Conservation (phyloP, 2,797 vertebrate species). For the Oreortyx pictus region DNA sequence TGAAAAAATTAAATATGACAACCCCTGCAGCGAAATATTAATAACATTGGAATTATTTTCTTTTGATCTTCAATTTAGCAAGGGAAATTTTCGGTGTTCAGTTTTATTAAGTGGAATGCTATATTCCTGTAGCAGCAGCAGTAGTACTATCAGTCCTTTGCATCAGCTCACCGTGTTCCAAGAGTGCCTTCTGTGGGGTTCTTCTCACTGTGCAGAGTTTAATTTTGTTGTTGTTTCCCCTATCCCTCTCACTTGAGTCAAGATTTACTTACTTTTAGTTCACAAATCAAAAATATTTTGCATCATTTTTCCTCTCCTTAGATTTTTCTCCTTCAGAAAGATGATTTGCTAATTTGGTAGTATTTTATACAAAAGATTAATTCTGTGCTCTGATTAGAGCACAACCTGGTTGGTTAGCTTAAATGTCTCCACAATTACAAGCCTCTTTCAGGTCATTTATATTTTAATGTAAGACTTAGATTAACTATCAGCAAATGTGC, state of each 20-base stretch:
- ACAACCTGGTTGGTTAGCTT: not conserved
- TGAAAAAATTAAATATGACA: not conserved
- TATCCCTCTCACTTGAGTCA: not conserved
- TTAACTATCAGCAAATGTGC: not conserved
- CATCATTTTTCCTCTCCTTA: not conserved
- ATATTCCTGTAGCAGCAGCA: not conserved
- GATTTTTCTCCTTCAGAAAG: not conserved
- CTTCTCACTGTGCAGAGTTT: not conserved
- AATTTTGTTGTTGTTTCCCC: not conserved
- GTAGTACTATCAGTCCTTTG: not conserved
- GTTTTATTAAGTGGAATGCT: not conserved
- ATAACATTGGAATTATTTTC: not conserved
- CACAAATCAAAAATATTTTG: not conserved
- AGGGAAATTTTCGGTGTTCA: not conserved
- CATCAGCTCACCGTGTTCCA: not conserved
- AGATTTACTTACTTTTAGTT: not conserved
- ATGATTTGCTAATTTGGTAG: not conserved
- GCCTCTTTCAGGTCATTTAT: not conserved
- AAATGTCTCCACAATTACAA: not conserved
- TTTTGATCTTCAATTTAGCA: not conserved
- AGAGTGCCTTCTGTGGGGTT: not conserved
- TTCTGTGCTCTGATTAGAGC: not conserved
- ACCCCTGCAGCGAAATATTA: not conserved
- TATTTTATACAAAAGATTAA: not conserved
- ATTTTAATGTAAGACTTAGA: not conserved